phyloP scores from a whole-genome alignment of 2,113 vertebrate genomes.

The Oncorhynchus gorbuscha region DNA sequence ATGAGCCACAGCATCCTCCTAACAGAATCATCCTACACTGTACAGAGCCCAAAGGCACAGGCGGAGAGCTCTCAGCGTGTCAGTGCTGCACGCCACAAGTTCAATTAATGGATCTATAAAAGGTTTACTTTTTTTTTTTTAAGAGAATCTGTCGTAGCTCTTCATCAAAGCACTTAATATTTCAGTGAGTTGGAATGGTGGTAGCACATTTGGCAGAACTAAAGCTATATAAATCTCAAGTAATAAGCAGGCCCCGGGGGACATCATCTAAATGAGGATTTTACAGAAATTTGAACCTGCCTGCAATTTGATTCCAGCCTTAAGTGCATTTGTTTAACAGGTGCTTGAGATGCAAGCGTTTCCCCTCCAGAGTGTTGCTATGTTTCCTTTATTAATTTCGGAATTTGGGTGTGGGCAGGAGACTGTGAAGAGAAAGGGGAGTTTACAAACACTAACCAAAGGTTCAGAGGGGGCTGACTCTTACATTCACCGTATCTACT shows the following conservation, averaged over 20 bases:
- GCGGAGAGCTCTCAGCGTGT: slow-evolving; percentile 53
- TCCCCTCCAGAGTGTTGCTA: slow-evolving; percentile 61
- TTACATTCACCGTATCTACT: slow-evolving; percentile 75
- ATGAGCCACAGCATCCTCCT: slow-evolving; percentile 44
- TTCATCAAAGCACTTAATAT: slow-evolving; percentile 77
- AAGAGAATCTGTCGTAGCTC: slow-evolving; percentile 72
- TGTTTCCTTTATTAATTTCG: slow-evolving; percentile 74
- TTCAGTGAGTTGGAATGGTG: slow-evolving; percentile 71
- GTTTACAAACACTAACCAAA: slow-evolving; percentile 75
- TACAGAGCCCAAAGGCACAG: slow-evolving; percentile 57
- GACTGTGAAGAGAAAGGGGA: slow-evolving; percentile 66
- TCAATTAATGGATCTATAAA: slow-evolving; percentile 78
- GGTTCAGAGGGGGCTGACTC: slow-evolving; percentile 71
- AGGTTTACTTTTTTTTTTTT: slow-evolving; percentile 60
- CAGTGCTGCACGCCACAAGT: slow-evolving; percentile 69
- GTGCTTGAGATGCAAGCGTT: slow-evolving; percentile 64
- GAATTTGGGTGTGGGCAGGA: slow-evolving; percentile 58
- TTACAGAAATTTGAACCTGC: slow-evolving; percentile 76
- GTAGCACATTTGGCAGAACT: slow-evolving; percentile 76
- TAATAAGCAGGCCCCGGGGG: slow-evolving; percentile 70
- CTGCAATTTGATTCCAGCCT: slow-evolving; percentile 73
- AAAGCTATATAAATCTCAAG: slow-evolving; percentile 77
- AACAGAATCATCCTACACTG: slow-evolving; percentile 40
- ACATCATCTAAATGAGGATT: slow-evolving; percentile 77
- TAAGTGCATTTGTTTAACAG: slow-evolving; percentile 76